Percentiles rank a stretch among this genome's conserved stretches.
Conservation (phyloP, 2,797 vertebrate genomes). For the Crenuchus spilurus region DNA sequence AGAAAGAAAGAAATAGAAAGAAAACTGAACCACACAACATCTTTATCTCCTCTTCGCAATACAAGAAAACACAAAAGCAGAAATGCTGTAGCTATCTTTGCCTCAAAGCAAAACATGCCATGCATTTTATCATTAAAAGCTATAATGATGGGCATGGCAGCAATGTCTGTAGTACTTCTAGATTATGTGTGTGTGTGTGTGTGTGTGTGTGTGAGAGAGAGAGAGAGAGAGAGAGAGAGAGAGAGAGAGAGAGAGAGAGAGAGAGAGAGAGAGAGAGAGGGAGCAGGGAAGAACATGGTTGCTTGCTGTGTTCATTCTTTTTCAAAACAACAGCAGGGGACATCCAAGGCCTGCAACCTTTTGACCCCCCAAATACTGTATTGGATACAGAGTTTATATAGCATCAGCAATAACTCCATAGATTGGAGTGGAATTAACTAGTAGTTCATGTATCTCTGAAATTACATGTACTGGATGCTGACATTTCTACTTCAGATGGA, state of each 20-base stretch:
- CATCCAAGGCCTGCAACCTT: conserved; percentile 60
- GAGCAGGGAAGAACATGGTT: conserved; percentile 33
- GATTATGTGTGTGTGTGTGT: conserved; percentile 13
- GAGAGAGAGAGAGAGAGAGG: no score
- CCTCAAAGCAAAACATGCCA: neutral
- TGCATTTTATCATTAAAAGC: conserved; percentile 15
- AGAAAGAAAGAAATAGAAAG: conserved; percentile 52
- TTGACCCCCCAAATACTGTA: conserved; percentile 66
- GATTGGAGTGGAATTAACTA: no score
- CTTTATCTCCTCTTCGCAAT: conserved; percentile 6
- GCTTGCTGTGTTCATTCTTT: conserved; percentile 53
- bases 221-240: no score
- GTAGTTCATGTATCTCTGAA: no score
- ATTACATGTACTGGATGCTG: no score
- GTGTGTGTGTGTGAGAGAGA: conserved; percentile 21
- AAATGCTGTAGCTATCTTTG: neutral
- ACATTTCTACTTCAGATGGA: no score
- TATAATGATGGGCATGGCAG: conserved; percentile 13
- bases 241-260: no score
- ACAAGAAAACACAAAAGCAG: neutral
- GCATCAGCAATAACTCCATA: no score
- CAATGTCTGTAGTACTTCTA: neutral
- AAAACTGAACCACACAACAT: neutral
- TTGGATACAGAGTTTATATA: conserved; percentile 19
- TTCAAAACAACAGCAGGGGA: conserved; percentile 61